phyloP scores from a whole-genome alignment of 2,113 vertebrate genomes.

The Bolborhynchus lineola region DNA sequence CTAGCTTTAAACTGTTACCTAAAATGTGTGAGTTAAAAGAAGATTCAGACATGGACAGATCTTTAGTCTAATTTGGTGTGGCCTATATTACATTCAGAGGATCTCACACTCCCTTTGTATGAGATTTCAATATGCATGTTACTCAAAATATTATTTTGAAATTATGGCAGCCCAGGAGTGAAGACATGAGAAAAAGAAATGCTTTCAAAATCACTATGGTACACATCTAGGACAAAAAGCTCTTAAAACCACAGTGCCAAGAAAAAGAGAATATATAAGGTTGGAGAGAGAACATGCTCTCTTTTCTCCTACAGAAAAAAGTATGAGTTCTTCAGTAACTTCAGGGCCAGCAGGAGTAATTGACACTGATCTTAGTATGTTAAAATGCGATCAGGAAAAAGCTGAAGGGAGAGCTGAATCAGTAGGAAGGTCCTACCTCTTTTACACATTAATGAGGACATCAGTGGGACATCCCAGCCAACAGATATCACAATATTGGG shows the following conservation, averaged over 20 bases:
- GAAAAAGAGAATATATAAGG: not conserved
- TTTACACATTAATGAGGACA: not conserved
- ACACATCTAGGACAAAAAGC: not conserved
- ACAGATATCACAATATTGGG: not conserved
- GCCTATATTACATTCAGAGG: not conserved
- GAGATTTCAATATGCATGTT: not conserved
- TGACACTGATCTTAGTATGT: not conserved
- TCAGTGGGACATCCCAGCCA: not conserved
- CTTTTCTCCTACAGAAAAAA: not conserved
- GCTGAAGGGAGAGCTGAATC: not conserved
- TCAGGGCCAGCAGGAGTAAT: not conserved
- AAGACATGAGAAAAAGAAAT: not conserved
- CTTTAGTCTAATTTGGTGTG: not conserved
- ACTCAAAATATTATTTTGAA: not conserved
- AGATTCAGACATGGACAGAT: not conserved
- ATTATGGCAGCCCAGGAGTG: not conserved
- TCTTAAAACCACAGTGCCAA: not conserved
- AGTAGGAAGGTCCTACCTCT: not conserved
- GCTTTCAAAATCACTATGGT: not conserved
- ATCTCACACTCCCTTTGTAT: not conserved
- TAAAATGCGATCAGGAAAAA: not conserved
- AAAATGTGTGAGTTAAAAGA: not conserved
- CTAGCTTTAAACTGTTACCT: not conserved
- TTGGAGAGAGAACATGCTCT: fast-evolving
- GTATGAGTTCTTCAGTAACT: not conserved